These are phyloP conservation scores for Drosophila cyrtoloma DNA, from an alignment of 2,888 invertebrate species.

Conservation along the genomic window DNA sequence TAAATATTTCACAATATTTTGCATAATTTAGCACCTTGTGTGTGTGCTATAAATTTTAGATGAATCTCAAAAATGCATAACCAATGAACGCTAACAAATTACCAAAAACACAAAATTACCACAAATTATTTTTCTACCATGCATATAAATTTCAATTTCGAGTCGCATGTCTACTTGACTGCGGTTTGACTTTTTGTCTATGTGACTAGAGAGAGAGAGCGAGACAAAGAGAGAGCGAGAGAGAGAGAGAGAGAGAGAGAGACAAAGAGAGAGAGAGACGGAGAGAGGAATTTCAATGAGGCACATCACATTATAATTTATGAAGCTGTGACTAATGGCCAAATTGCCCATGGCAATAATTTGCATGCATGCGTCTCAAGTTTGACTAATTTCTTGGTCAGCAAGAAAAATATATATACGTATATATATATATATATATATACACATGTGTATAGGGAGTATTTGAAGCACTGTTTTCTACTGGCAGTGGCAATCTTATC, in stretches of 20 bases:
- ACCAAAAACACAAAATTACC: constrained; percentile 39
- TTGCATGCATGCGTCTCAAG: constrained; percentile 69
- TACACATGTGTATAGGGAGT: background rate
- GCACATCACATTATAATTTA: constrained; percentile 72
- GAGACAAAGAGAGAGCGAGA: background rate
- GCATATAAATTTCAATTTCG: constrained; percentile 46
- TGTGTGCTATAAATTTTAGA: constrained; percentile 29
- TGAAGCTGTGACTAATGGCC: constrained; percentile 74
- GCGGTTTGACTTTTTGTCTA: constrained; percentile 30
- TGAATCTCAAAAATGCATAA: constrained; percentile 50
- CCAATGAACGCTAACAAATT: constrained; percentile 45
- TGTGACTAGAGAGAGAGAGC: constrained; percentile 17
- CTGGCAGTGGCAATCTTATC: constrained; percentile 63
- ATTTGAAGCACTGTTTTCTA: constrained; percentile 2
- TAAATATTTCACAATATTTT: constrained; percentile 22
- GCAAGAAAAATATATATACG: constrained; percentile 1
- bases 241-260: background rate
- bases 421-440: background rate
- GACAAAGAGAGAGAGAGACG: background rate
- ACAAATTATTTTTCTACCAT: constrained; percentile 41
- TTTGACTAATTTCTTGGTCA: constrained; percentile 63
- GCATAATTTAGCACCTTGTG: constrained; percentile 38
- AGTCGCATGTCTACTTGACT: constrained; percentile 15
- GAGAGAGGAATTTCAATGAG: constrained; percentile 67
- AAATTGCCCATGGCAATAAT: constrained; percentile 77